Evolutionary conservation across 2,113 vertebrate genomes (phyloP), one percentile per base, ranked within the genome.

Genomic region (Glaucidium brasilianum): DNA sequence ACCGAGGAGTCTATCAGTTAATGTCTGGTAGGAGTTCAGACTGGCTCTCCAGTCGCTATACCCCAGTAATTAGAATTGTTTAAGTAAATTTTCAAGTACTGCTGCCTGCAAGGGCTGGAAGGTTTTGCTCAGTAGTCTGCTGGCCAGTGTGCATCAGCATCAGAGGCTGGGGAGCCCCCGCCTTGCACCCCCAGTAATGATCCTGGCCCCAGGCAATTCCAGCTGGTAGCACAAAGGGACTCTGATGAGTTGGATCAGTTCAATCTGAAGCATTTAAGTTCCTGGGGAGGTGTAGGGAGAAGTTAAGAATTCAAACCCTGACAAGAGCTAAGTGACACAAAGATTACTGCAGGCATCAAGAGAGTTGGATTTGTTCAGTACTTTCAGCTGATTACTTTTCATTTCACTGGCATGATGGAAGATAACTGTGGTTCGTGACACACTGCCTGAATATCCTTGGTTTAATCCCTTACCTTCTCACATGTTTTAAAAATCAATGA

Each of bases 351-450:
- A 68, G 69, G 76, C 84, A 52, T 91, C 50, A 30, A 68, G 67
- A 94, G 73, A n/a, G 59, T 39, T 81, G 80, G 73, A 77, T 90
- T 94, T 91, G 85, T 69, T 64, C 77, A 71, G 85, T 88, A 30
- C 74, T 49, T 84, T 72, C 82, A 88, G 81, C 47, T 53, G 45
- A 35, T 89, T 87, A 69, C 63, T 90, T 92, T 77, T 87, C 59
- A 92, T 95, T 94, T 92, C 80, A 60, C 34, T 92, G 68, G 75
- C 47, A 6, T 77, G 94, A 94, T 78, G 80, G 73, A 82, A 95
- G 92, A 81, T 86, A 84, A 90, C 92, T 43, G 78, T 82, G 88
- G 89, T 69, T 94, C 34, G 6, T 97, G 85, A 91, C 59, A 82
- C 69, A 3, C 85, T 93, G 88, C 80, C 77, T 93, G 92, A 77